A percentile compares a stretch with the other conserved stretches of the same genome.
phyloP scores from a whole-genome alignment of 2,113 vertebrate species.

The Pantherophis guttatus region DNA sequence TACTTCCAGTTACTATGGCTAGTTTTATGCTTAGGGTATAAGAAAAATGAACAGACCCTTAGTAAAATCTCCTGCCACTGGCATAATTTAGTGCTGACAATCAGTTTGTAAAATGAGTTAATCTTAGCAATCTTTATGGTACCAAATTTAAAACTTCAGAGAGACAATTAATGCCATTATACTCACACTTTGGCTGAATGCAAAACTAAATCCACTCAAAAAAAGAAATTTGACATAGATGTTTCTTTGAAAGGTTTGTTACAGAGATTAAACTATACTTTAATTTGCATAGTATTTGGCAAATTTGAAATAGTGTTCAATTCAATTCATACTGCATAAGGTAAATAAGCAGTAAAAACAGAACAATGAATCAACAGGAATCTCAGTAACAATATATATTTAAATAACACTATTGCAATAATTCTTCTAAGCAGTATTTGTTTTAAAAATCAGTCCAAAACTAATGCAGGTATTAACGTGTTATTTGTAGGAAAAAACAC shows the following conservation, averaged over 20 bases:
- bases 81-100: background rate
- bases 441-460: too few relatives aligned
- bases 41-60: slow-evolving; percentile 13
- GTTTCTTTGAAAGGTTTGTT: background rate
- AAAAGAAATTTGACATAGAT: background rate
- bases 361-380: too few relatives aligned
- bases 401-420: too few relatives aligned
- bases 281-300: background rate
- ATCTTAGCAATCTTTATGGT: background rate
- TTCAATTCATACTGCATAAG: background rate
- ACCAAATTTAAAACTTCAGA: background rate
- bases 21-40: background rate
- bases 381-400: too few relatives aligned
- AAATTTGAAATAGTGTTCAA: background rate
- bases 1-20: background rate
- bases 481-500: too few relatives aligned
- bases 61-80: background rate
- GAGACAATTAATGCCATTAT: background rate
- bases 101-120: background rate
- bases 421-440: too few relatives aligned
- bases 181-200: background rate
- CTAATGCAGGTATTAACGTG: too few relatives aligned
- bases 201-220: background rate
- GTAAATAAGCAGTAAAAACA: background rate
- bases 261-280: background rate